A percentile compares a stretch with the other conserved stretches of the same genome.
phyloP scores from a whole-genome alignment of 2,888 invertebrate species.

The Caenorhabditis parvicauda region DNA sequence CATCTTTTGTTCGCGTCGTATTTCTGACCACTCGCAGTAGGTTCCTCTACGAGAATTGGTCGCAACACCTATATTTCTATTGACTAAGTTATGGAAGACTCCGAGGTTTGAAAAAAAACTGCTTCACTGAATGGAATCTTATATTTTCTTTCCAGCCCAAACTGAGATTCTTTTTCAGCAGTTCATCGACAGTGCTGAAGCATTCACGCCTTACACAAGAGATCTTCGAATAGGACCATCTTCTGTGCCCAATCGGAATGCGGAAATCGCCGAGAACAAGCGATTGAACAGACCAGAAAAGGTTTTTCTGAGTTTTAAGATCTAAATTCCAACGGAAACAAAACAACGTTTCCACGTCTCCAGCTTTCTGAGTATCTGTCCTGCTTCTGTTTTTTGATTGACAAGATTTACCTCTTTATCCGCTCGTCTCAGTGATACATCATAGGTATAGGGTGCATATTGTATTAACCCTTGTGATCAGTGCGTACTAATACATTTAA shows the following conservation, averaged over 20 bases:
- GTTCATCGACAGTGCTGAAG: too few relatives aligned
- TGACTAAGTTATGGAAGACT: neutral
- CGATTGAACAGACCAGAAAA: slow-evolving; percentile 35
- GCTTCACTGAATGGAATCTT: neutral
- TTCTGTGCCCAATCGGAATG: slow-evolving; percentile 27
- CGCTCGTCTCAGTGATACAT: too few relatives aligned
- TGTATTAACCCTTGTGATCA: too few relatives aligned
- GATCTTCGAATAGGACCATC: slow-evolving; percentile 26
- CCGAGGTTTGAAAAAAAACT: slow-evolving; percentile 3
- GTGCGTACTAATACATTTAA: too few relatives aligned
- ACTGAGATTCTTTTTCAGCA: too few relatives aligned
- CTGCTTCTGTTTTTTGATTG: too few relatives aligned
- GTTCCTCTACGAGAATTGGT: slow-evolving; percentile 3
- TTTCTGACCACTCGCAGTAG: too few relatives aligned
- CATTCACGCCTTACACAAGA: slow-evolving; percentile 38
- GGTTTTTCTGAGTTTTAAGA: slow-evolving; percentile 7
- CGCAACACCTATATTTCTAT: neutral
- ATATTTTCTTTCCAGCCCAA: too few relatives aligned
- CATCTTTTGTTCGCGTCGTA: slow-evolving; percentile 6
- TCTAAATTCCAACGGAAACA: neutral
- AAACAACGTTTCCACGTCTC: neutral
- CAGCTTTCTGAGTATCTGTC: too few relatives aligned
- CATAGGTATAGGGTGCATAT: too few relatives aligned
- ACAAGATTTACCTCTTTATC: too few relatives aligned
- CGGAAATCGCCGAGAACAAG: slow-evolving; percentile 38